phyloP scores from a whole-genome alignment of 2,113 vertebrate species.

The Sturnira hondurensis region DNA sequence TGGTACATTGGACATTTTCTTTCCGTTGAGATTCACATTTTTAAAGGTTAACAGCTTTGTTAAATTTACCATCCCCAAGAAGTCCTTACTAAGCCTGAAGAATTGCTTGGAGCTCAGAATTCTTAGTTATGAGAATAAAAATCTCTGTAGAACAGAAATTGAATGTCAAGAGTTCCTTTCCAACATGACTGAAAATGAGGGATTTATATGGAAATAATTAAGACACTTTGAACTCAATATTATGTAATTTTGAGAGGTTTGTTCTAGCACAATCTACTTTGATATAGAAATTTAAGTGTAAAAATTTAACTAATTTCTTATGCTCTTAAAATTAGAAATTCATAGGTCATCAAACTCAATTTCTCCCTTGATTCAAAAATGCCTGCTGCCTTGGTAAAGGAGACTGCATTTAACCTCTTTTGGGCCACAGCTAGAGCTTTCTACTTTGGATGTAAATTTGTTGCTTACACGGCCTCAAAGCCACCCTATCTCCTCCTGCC shows the following conservation, averaged over 20 bases:
- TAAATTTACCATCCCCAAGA: constrained; percentile 15
- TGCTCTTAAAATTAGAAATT: background rate
- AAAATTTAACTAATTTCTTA: constrained; percentile 9
- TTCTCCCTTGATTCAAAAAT: constrained; percentile 24
- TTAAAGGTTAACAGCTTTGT: constrained; percentile 53
- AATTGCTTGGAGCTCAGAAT: background rate
- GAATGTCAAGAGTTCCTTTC: background rate
- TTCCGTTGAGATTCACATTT: constrained; percentile 43
- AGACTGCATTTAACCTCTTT: background rate
- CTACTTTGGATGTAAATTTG: background rate
- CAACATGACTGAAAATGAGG: background rate
- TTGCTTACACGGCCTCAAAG: background rate
- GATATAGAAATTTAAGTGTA: constrained; percentile 2
- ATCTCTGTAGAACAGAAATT: constrained; percentile 16
- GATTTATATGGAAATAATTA: background rate
- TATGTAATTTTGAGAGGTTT: constrained; percentile 14
- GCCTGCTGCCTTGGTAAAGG: background rate
- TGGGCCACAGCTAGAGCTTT: background rate
- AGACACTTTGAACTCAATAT: background rate
- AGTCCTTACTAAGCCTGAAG: background rate
- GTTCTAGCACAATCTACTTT: background rate
- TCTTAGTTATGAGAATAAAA: constrained; percentile 32
- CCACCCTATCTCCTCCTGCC: background rate
- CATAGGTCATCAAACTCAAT: background rate
- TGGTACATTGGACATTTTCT: background rate